Evolutionary conservation across 2,888 invertebrate species (phyloP).

Genomic region (Leptopilina syphax): DNA sequence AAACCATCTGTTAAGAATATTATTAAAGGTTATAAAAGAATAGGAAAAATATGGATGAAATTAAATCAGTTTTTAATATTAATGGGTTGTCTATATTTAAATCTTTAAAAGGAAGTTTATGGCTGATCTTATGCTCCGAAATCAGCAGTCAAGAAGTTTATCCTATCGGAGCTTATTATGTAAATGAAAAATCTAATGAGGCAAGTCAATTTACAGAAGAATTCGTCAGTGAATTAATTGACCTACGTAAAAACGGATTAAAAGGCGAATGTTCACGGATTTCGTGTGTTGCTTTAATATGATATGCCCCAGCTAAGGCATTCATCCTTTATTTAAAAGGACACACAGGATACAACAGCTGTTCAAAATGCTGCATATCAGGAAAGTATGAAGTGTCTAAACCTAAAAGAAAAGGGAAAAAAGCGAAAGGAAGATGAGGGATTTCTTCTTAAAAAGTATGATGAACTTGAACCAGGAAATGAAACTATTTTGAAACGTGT

Average conservation of each 20-base stretch:
- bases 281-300: constrained; percentile 42
- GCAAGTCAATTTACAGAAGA: neutral
- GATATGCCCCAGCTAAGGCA: constrained; percentile 47
- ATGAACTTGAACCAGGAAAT: neutral
- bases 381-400: constrained; percentile 42
- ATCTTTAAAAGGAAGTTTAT: neutral
- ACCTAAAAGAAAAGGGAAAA: neutral
- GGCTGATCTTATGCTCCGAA: neutral
- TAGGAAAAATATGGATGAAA: too few species aligned
- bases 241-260: neutral
- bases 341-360: constrained; percentile 42
- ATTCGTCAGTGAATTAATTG: neutral
- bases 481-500: neutral
- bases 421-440: neutral
- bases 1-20: too few species aligned
- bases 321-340: constrained; percentile 44
- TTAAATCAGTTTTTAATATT: too few species aligned
- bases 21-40: too few species aligned
- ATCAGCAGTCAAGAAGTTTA: neutral
- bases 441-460: neutral
- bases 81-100: neutral
- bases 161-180: neutral
- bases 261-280: neutral
- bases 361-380: constrained; percentile 44
- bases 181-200: neutral